These are phyloP conservation scores for Malurus cyaneus DNA, from an alignment of 2,113 vertebrate genomes.

Conservation along the genomic window DNA sequence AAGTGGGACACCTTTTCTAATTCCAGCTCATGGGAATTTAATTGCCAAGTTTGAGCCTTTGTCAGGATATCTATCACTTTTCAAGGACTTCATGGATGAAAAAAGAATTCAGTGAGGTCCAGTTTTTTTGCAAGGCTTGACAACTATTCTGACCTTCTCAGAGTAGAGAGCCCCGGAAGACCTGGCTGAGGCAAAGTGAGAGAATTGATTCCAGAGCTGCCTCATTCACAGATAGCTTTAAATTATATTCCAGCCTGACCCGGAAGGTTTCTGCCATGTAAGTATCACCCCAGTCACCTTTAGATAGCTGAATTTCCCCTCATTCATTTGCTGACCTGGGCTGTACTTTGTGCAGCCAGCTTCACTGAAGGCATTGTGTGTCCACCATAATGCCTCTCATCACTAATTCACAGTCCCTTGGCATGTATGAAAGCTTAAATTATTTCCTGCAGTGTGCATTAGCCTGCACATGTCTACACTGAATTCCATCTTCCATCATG, in stretches of 20 bases:
- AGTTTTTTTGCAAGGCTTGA: neutral
- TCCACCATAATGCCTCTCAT: conserved; percentile 66
- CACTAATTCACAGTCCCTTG: conserved; percentile 70
- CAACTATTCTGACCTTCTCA: conserved; percentile 31
- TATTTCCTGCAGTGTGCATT: conserved; percentile 68
- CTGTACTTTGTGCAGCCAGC: conserved; percentile 32
- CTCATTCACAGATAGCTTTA: conserved; percentile 27
- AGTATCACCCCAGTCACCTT: neutral
- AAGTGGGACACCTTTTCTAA: conserved; percentile 45
- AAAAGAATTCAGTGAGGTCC: conserved; percentile 28
- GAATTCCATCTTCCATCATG: conserved; percentile 73
- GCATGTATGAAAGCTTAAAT: conserved; percentile 66
- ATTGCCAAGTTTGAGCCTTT: conserved; percentile 35
- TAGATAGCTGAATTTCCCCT: neutral
- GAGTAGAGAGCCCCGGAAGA: neutral
- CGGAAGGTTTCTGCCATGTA: neutral
- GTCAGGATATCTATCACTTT: conserved; percentile 16
- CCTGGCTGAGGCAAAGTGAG: neutral
- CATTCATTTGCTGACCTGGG: conserved; percentile 5
- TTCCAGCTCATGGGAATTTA: conserved; percentile 46
- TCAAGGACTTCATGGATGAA: conserved; percentile 5
- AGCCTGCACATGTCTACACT: conserved; percentile 61
- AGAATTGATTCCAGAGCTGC: conserved; percentile 35
- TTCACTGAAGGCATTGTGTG: conserved; percentile 55
- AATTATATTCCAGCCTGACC: conserved; percentile 23